Evolutionary conservation across 92 coral and sea anemone species (phyloP), one percentile per base, ranked within the genome.

Genomic region (Epizoanthus rinbou): DNA sequence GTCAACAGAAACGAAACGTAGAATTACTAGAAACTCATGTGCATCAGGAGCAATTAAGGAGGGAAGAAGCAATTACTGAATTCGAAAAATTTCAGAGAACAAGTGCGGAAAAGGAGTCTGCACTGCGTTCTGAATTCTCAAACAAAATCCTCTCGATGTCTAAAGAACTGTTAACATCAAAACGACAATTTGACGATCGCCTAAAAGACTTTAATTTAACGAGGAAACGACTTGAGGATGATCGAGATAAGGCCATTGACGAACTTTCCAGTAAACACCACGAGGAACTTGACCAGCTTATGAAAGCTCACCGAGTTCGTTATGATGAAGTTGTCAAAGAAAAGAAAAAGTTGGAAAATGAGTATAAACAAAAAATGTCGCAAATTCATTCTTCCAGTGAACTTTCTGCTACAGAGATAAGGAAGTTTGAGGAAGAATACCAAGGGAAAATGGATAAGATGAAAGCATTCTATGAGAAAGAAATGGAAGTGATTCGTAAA

Each of bases 271-370:
- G 91, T 18, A 92, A 89, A 88, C 99, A 94, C 62, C 99, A 96
- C 57, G 91, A 88, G 16, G 99, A 96, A 78, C 87, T 96, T 15
- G 99, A 94, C 69, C 94, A 90, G 45, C 98, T 96, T 3, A 96
- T 96, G 98, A 96, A 96, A 86, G 99, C 99, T 41, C 99, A 96
- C 37, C 85, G 99, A 24, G 95, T 96, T 11, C 92, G 99, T 15
- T 96, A 96, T 69, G 96, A 96, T 58, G 98, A 96, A 74, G 91
- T 96, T 73, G 85, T 92, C 53, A 92, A 87, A 84, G 99, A 96
- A 70, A 96, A 94, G 68, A 85, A 96, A 65, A 96, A 85, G 76
- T 62, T 96, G 18, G 94, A 90, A 69, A 81, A 88, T 85, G 97
- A 90, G 9, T 84, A 78, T 80, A 87, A 96, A 78, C 88, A 86